Evolutionary conservation across 2,888 invertebrate genomes (phyloP).

Genomic region (Conomelus anceps): DNA sequence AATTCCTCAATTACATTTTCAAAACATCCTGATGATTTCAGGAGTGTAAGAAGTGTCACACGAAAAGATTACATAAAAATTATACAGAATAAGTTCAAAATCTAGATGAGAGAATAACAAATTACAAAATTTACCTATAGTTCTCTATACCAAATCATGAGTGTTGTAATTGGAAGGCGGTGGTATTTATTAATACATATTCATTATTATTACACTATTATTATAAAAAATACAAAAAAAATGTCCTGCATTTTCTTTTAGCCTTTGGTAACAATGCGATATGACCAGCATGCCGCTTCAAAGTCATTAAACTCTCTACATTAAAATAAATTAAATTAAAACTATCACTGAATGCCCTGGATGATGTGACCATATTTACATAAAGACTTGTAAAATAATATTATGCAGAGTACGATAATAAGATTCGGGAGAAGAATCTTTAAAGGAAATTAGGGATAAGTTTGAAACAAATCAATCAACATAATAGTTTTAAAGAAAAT

Average conservation of each 20-base stretch:
- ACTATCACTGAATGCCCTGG: neutral
- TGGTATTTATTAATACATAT: neutral
- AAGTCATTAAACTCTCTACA: neutral
- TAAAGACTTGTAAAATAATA: neutral
- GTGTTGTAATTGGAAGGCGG: neutral
- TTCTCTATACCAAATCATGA: neutral
- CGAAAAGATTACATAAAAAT: no score
- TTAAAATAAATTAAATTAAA: neutral
- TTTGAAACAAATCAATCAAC: no score
- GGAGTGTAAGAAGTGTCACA: no score
- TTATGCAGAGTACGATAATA: no score
- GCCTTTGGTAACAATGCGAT: neutral
- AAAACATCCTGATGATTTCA: no score
- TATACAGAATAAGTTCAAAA: no score
- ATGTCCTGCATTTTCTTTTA: neutral
- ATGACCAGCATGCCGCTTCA: neutral
- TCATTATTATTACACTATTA: neutral
- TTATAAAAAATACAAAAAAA: neutral
- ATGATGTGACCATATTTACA: neutral
- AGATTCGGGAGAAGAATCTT: no score
- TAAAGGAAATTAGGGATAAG: no score
- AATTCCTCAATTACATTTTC: no score
- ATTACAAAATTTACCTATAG: neutral
- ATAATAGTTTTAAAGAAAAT: no score
- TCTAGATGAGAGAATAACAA: no score